Evolutionary conservation across 1,140 invertebrate species (phyloP), one percentile per base, ranked within the genome.

Genomic region (Pseudomyrmex cubaensis): DNA sequence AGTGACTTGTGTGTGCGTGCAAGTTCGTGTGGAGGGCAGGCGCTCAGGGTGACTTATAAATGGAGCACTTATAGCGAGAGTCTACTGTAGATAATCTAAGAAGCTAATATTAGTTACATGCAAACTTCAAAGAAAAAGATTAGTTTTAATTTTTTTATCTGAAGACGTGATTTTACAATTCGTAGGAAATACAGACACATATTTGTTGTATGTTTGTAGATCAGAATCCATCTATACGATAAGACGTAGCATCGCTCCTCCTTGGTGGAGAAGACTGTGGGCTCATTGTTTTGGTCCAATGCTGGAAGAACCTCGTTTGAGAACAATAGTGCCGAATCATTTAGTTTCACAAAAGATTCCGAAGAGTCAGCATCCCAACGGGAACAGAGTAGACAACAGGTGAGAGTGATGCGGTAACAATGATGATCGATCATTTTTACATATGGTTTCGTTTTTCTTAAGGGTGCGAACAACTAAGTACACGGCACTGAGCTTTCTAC

Each of bases 401-500:
- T 94, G 67, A 86, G 48, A 22, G 15, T 3, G 35, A n/a, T 15
- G 52, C 22, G 22, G 1, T 44, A 7, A 46, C 8, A 44, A 8
- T 35, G 10, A 61, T 1, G 46, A 20, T 67, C n/a, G 7, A 13
- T 70, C 0, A 2, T 70, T 22, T 66, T 48, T 44, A 20, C 12
- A 44, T 2, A n/a, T 48, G 17, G 8, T 2, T 9, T 25, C 1
- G 54, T 46, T 84, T 44, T 61, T 46, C 86, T 90, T 59, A 70
- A 96, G 96, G 93, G 97, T 99, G 91, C 96, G 97, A 91, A 99
- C 99, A 91, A 99, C 98, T 3, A 99, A 99, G 95, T 99, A 99
- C 93, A 99, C 98, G 7, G 90, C 98, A 50, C 94, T 99, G 50
- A 98, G 97, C 90, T 99, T 99, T 94, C 95, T 99, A 89, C 98